These are phyloP conservation scores for Suricata suricatta DNA, from an alignment of 2,113 vertebrate species.

Conservation along the genomic window DNA sequence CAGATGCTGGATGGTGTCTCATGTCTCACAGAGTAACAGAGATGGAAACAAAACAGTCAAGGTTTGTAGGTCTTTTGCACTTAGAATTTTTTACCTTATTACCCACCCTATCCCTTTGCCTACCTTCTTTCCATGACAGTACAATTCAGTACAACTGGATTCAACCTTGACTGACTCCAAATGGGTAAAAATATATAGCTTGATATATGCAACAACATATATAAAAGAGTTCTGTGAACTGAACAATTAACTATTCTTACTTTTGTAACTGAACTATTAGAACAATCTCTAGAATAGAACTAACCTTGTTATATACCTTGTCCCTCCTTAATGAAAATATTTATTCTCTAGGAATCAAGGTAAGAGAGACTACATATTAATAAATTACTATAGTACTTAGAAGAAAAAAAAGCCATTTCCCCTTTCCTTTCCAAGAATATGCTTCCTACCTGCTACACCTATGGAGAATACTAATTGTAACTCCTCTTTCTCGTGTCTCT, in stretches of 20 bases:
- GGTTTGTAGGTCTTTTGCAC: not conserved
- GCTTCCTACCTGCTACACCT: not conserved
- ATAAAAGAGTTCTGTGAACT: not conserved
- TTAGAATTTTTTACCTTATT: not conserved
- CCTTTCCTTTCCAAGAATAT: not conserved
- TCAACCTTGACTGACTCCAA: not conserved
- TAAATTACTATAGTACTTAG: not conserved
- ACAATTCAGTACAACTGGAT: not conserved
- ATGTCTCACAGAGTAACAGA: not conserved
- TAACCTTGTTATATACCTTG: not conserved
- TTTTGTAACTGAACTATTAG: not conserved
- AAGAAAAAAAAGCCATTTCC: not conserved
- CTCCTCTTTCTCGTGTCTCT: not conserved
- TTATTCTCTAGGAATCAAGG: not conserved
- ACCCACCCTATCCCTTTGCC: not conserved
- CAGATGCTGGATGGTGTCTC: not conserved
- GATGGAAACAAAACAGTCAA: not conserved
- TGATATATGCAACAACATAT: not conserved
- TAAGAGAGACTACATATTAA: not conserved
- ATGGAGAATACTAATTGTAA: not conserved
- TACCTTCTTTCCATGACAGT: not conserved
- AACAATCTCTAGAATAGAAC: not conserved
- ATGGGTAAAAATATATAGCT: not conserved
- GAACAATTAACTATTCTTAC: not conserved
- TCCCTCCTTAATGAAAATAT: not conserved